A percentile compares a stretch with the other conserved stretches of the same genome.
Evolutionary conservation across 2,888 invertebrate species (phyloP).

Genomic region (Synanthedon vespiformis): DNA sequence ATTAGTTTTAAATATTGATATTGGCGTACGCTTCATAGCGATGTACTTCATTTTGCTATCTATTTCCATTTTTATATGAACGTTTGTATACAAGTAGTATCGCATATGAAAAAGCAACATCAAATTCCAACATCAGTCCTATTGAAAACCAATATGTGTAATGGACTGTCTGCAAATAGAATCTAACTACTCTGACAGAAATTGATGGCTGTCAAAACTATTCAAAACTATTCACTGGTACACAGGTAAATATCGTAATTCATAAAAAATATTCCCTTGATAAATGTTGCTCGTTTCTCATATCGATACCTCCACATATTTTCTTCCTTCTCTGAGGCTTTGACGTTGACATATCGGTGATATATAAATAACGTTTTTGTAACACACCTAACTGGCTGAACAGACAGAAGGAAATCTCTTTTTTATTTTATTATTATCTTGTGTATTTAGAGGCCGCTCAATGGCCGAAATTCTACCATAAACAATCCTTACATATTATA

Average conservation of each 20-base stretch:
- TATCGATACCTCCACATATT: slow-evolving; percentile 21
- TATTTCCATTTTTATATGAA: no score
- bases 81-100: no score
- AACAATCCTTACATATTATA: no score
- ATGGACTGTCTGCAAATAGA: not conserved
- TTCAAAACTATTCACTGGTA: not conserved
- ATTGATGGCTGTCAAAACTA: not conserved
- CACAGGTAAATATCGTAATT: not conserved
- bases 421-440: no score
- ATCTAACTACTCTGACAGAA: not conserved
- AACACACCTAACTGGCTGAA: not conserved
- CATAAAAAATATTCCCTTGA: slow-evolving; percentile 12
- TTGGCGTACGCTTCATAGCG: no score
- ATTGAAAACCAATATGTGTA: not conserved
- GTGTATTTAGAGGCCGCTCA: no score
- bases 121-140: no score
- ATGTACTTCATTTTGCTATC: no score
- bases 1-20: no score
- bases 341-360: slow-evolving; percentile 39
- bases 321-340: slow-evolving; percentile 3
- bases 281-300: slow-evolving; percentile 34
- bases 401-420: not conserved
- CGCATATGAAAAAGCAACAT: no score
- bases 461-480: no score
- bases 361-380: slow-evolving; percentile 12